Percentiles rank a stretch among this genome's conserved stretches.
These are phyloP conservation scores for Helogale parvula DNA, from an alignment of 2,113 vertebrate genomes.

Conservation along the genomic window DNA sequence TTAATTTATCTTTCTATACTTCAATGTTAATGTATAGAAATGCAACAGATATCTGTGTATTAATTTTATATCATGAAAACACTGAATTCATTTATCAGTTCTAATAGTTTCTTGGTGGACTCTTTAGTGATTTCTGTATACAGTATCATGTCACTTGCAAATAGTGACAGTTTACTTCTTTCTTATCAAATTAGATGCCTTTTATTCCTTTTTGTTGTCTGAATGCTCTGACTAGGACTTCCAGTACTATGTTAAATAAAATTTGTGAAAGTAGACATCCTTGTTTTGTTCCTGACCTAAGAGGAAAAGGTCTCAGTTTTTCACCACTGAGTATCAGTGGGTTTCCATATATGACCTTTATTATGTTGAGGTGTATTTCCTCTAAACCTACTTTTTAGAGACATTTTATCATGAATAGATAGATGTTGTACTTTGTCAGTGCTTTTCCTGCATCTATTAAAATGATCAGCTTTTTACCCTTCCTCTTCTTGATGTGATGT, in stretches of 20 bases:
- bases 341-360: not conserved
- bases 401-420: not conserved
- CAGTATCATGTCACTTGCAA: not conserved
- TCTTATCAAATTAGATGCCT: not conserved
- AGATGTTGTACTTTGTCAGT: not conserved
- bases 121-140: not conserved
- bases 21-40: not conserved
- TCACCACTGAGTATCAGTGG: not conserved
- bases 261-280: not conserved
- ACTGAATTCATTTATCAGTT: not conserved
- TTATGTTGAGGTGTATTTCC: not conserved
- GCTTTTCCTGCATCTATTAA: not conserved
- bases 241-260: not conserved
- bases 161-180: not conserved
- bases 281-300: not conserved
- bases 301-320: not conserved
- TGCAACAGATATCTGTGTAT: not conserved
- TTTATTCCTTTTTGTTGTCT: not conserved
- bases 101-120: not conserved
- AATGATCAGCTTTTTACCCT: not conserved
- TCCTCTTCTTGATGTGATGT: not conserved
- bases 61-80: not conserved
- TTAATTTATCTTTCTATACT: not conserved
- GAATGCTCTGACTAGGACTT: not conserved
- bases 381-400: not conserved